Percentiles rank a stretch among this genome's conserved stretches.
Evolutionary conservation across 2,797 vertebrate genomes (phyloP).

Genomic region (Labroides dimidiatus): DNA sequence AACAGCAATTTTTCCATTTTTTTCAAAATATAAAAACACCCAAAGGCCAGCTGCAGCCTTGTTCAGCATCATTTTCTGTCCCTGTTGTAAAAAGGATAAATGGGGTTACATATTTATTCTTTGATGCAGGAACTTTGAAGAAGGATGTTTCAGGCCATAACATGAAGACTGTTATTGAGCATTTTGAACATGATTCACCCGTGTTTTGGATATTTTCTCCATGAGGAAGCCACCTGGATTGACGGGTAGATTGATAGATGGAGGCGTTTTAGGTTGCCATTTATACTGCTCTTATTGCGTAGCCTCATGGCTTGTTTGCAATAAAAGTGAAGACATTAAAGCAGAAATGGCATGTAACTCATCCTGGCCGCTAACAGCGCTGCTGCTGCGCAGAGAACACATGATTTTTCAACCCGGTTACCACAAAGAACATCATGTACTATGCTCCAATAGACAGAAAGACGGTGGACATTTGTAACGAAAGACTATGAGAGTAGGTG

Average conservation of each 20-base stretch:
- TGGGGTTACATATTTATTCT: background rate
- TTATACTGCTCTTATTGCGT: background rate
- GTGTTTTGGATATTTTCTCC: background rate
- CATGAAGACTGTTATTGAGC: background rate
- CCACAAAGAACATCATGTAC: slow-evolving; percentile 4
- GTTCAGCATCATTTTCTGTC: no score
- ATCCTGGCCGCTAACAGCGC: background rate
- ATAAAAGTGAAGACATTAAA: background rate
- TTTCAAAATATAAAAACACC: background rate
- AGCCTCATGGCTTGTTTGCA: background rate
- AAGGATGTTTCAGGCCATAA: background rate
- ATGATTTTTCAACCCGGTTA: background rate
- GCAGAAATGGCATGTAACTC: background rate
- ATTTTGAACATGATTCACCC: background rate
- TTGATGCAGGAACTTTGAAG: background rate
- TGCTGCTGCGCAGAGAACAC: background rate
- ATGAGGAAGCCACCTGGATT: background rate
- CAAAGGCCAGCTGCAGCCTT: background rate
- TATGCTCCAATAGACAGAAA: background rate
- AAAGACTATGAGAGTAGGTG: slow-evolving; percentile 7
- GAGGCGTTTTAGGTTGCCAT: background rate
- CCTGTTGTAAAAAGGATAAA: background rate
- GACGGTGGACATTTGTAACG: background rate
- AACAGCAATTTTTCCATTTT: no score
- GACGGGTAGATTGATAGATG: no score